Evolutionary conservation across 2,113 vertebrate genomes (phyloP), one percentile per base, ranked within the genome.

Genomic region (Heterotilapia buettikoferi): DNA sequence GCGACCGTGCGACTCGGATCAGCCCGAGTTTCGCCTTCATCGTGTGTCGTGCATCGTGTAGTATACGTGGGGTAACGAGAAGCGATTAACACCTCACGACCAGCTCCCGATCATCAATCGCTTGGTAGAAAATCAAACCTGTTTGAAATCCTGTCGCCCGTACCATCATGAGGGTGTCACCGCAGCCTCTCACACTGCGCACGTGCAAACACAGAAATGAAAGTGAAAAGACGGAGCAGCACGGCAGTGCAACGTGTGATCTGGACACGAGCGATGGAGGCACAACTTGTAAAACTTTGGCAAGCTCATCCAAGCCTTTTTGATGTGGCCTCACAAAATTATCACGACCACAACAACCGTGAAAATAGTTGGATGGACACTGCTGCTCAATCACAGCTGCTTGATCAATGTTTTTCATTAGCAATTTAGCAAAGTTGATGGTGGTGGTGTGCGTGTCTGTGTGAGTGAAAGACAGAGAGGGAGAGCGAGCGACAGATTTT

Each of bases 401-500:
- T 13, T 54, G 52, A 12, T 12, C 5, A 10, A 10, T 21, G 26
- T 29, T 29, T 29, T 29, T 29, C 26, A 29, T 29, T 29, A 53
- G 5, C 3, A 54, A 21, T 21, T 21, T 2, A 56, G 53, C 53
- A 56, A 56, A 13, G 21, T 0, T 56, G 53, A 1, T 56, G 53
- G 21, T 56, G 21, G 54, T 26, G 2, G 21, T 26, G 21, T 31
- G 31, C 1, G 1, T 26, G 21, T 24, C 21, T 56, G 21, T 26
- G 54, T 56, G 11, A 56, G 54, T 8, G 21, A 5, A 3, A 57
- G 21, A 57, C 21, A 7, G 21, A 7, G 53, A 2, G 10, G 0
- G 43, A 14, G 10, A 40, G 5, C 0, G 1, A 53, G 9, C 0
- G 6, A 56, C 11, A 26, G 11, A 7, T 7, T 26, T 13, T 26